These are phyloP conservation scores for Coreius guichenoti DNA, from an alignment of 2,797 vertebrate species.

Conservation along the genomic window DNA sequence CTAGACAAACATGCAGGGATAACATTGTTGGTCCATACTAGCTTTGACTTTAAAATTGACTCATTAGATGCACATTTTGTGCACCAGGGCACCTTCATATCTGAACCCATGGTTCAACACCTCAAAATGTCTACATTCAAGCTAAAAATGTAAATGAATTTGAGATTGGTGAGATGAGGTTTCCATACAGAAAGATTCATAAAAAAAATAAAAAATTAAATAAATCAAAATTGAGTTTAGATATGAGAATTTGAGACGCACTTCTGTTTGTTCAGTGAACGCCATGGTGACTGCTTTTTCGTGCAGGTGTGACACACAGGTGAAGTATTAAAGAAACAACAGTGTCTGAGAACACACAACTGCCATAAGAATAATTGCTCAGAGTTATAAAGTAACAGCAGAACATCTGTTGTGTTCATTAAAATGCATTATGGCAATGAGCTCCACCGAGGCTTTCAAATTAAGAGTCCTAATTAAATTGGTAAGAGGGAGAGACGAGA, in stretches of 20 bases:
- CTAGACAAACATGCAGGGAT: slow-evolving; percentile 9
- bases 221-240: neutral
- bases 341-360: slow-evolving; percentile 69
- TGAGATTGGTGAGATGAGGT: neutral
- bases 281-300: slow-evolving; percentile 58
- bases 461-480: slow-evolving; percentile 85
- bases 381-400: slow-evolving; percentile 77
- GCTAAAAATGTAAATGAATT: neutral
- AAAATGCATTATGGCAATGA: slow-evolving; percentile 79
- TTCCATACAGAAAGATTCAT: neutral
- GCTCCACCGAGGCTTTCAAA: slow-evolving; percentile 79
- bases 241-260: slow-evolving; percentile 68
- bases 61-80: neutral
- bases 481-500: slow-evolving; percentile 73
- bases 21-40: slow-evolving; percentile 17
- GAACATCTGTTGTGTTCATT: slow-evolving; percentile 85
- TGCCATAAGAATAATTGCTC: slow-evolving; percentile 78
- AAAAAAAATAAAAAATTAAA: too few relatives aligned
- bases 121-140: neutral
- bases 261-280: slow-evolving; percentile 67
- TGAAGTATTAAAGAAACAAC: slow-evolving; percentile 76
- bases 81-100: neutral
- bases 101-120: neutral
- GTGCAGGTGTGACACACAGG: slow-evolving; percentile 78
- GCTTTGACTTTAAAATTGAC: neutral